Percentiles rank a stretch among this genome's conserved stretches.
phyloP scores from a whole-genome alignment of 2,888 invertebrate species.

The Cremastinae sp. region DNA sequence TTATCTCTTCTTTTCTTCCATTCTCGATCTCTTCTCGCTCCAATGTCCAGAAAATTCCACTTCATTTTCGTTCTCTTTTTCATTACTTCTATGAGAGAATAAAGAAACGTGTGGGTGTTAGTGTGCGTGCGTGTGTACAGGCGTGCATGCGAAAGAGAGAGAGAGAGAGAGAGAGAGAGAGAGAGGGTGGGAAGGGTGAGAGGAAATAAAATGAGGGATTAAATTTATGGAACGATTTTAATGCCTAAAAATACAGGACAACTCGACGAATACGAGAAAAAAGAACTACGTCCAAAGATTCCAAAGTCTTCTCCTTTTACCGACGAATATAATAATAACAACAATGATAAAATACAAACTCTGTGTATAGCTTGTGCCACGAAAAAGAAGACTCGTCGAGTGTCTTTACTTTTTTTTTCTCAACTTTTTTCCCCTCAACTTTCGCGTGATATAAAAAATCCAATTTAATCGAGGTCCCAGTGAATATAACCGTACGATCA shows the following conservation, averaged over 20 bases:
- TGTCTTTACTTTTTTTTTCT: slow-evolving; percentile 11
- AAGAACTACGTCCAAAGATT: slow-evolving; percentile 39
- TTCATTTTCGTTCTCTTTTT: slow-evolving; percentile 39
- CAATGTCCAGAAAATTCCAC: slow-evolving; percentile 39
- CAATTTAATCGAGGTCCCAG: slow-evolving; percentile 57
- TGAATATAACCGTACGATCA: slow-evolving; percentile 42
- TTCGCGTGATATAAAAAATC: slow-evolving; percentile 55
- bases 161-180: neutral
- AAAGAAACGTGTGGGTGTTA: too few relatives aligned
- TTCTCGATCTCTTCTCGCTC: slow-evolving; percentile 46
- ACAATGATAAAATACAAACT: too few relatives aligned
- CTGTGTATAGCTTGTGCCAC: slow-evolving; percentile 25
- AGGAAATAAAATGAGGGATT: slow-evolving; percentile 65
- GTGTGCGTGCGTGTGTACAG: slow-evolving; percentile 11
- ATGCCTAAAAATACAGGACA: slow-evolving; percentile 77
- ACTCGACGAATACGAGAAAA: slow-evolving; percentile 64
- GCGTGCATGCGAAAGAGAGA: neutral
- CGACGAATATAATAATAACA: slow-evolving; percentile 31
- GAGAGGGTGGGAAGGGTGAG: slow-evolving; percentile 16
- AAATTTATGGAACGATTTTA: slow-evolving; percentile 78
- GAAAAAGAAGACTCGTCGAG: slow-evolving; percentile 22
- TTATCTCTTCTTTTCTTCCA: slow-evolving; percentile 31
- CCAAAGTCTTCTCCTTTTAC: slow-evolving; percentile 51
- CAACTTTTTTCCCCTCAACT: slow-evolving; percentile 4
- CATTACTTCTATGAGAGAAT: slow-evolving; percentile 22